Base-by-base conservation (phyloP, 2,113 vertebrate genomes). In the Argyrosomus japonicus region DNA sequence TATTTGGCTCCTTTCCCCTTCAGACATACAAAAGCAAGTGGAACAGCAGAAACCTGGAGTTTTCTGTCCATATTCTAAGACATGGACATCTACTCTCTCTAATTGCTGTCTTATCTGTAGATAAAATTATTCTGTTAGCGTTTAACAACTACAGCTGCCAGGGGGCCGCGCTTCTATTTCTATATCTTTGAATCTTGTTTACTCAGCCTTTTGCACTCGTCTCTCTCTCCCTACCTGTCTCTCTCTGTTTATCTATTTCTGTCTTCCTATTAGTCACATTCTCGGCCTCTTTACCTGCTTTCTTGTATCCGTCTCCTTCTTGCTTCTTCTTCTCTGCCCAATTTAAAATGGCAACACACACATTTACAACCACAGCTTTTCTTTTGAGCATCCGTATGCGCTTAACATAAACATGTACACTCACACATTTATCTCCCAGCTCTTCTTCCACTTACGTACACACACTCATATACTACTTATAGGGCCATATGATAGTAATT, bases 311-410 rank as follows among this genome's bases (percentile, higher is more conserved):
- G 17, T 65, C 29, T 85, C 19, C 29, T 21, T 79, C 63, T 48
- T 48, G 77, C 29, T 65, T 32, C 77, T 18, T 64, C 18, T 47
- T 47, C 45, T 47, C 14, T 14, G 45, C 45, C 75, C 79, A 82
- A 57, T 43, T 58, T 11, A 48, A 77, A 89, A 68, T 69, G 82
- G 74, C 43, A 75, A 77, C 73, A 63, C 62, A 43, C 83, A 68
- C 53, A 82, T 83, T 74, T 72, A 71, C 68, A 71, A 62, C 57
- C 71, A n/a, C 75, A 63, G 61, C 62, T 84, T 78, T 73, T 72
- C 87, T 92, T 54, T 89, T 82, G 68, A 89, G 75, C 88, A 68
- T 76, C 80, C 78, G 78, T 87, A 74, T 89, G 87, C 40, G 29
- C 71, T 68, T 19, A 54, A 50, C 73, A 81, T 75, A 85, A 79